These are phyloP conservation scores for Ashinkailepas kermadecensis DNA, from an alignment of 2,888 invertebrate genomes.

Conservation along the genomic window DNA sequence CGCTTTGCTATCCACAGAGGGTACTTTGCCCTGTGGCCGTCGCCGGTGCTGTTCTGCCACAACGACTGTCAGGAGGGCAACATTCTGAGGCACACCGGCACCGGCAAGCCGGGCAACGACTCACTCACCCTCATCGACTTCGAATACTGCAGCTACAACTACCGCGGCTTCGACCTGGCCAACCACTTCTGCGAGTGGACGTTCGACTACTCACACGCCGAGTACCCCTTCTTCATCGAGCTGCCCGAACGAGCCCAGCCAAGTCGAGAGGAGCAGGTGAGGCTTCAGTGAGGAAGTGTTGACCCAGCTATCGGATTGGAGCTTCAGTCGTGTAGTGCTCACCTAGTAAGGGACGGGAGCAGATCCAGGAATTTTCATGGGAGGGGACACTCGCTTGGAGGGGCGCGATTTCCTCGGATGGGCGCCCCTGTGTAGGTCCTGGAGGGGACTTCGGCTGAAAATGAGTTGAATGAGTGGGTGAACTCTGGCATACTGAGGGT, in stretches of 20 bases:
- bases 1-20: conserved; percentile 41
- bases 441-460: too few species aligned
- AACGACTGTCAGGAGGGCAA: conserved; percentile 91
- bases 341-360: too few species aligned
- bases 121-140: conserved; percentile 76
- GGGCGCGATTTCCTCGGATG: too few species aligned
- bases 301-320: too few species aligned
- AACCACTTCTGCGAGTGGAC: conserved; percentile 92
- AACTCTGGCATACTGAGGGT: too few species aligned
- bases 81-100: conserved; percentile 47
- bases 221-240: conserved; percentile 68
- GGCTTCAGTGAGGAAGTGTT: conserved; percentile 29
- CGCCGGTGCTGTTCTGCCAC: conserved; percentile 86
- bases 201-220: conserved; percentile 72
- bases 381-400: too few species aligned
- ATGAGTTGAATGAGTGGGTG: too few species aligned
- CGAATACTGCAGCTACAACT: conserved; percentile 93
- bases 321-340: too few species aligned
- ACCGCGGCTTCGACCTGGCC: conserved; percentile 84
- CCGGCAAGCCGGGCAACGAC: conserved; percentile 40
- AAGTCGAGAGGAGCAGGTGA: conserved; percentile 68
- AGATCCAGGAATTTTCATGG: too few species aligned
- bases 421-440: too few species aligned
- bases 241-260: conserved; percentile 59
- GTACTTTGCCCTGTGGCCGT: conserved; percentile 46